These are phyloP conservation scores for Lethenteron camtschaticum DNA, from an alignment of 2,113 vertebrate species.

Conservation along the genomic window DNA sequence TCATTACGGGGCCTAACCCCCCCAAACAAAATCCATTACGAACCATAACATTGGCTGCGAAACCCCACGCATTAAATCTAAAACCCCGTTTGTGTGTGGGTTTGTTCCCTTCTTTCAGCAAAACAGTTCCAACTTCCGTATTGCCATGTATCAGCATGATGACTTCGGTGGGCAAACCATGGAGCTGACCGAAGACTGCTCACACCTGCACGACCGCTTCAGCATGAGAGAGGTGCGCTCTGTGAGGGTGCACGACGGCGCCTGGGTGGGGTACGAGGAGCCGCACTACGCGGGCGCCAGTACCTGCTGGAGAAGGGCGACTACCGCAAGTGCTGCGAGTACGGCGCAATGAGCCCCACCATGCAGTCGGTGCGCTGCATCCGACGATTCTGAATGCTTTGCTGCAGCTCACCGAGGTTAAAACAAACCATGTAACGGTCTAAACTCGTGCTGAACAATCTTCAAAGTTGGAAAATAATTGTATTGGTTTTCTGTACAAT, in stretches of 20 bases:
- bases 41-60: too few relatives aligned
- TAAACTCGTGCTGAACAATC: too few relatives aligned
- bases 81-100: too few relatives aligned
- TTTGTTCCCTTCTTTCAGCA: background rate
- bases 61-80: too few relatives aligned
- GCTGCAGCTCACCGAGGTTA: too few relatives aligned
- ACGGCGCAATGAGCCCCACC: slow-evolving; percentile 51
- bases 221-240: slow-evolving; percentile 54
- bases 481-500: too few relatives aligned
- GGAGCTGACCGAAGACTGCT: slow-evolving; percentile 52
- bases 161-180: slow-evolving; percentile 53
- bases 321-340: slow-evolving; percentile 42
- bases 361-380: slow-evolving; percentile 47
- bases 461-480: too few relatives aligned
- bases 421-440: too few relatives aligned
- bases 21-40: too few relatives aligned
- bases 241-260: slow-evolving; percentile 47
- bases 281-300: slow-evolving; percentile 69
- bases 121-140: slow-evolving; percentile 10
- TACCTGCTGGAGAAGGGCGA: slow-evolving; percentile 58
- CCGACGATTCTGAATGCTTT: slow-evolving; percentile 1
- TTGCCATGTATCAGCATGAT: slow-evolving; percentile 13
- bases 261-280: slow-evolving; percentile 81
- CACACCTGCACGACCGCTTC: slow-evolving; percentile 56
- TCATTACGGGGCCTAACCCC: too few relatives aligned